A percentile compares a stretch with the other conserved stretches of the same genome.
These are phyloP conservation scores for Thereva nobilitata DNA, from an alignment of 2,888 invertebrate genomes.

Conservation along the genomic window DNA sequence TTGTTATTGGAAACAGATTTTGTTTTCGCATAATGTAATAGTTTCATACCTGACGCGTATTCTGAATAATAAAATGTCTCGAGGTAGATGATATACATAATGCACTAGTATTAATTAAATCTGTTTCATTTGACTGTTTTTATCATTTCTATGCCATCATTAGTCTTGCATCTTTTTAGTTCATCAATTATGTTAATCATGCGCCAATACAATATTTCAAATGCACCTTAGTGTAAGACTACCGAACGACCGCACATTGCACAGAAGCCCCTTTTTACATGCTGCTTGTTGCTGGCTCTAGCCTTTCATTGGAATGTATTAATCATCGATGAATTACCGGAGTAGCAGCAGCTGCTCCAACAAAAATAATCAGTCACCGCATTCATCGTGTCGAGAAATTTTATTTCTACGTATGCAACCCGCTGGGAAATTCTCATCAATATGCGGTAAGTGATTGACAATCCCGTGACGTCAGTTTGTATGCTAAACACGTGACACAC, in stretches of 20 bases:
- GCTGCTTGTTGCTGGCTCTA: background rate
- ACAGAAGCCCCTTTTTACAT: background rate
- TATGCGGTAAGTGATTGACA: slow-evolving; percentile 42
- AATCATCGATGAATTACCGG: slow-evolving; percentile 38
- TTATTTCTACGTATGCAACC: slow-evolving; percentile 6
- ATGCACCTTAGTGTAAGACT: background rate
- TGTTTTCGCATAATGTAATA: no score
- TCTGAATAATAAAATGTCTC: no score
- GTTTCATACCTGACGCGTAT: no score
- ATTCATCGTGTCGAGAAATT: slow-evolving; percentile 20
- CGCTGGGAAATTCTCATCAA: slow-evolving; percentile 34
- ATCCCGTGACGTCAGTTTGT: slow-evolving; percentile 44
- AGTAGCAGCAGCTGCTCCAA: slow-evolving; percentile 26
- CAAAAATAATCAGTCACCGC: slow-evolving; percentile 18
- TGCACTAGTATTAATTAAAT: no score
- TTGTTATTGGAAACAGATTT: no score
- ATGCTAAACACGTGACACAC: slow-evolving; percentile 44
- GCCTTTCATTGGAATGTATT: slow-evolving; percentile 37
- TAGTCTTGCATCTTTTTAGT: slow-evolving; percentile 21
- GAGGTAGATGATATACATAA: no score
- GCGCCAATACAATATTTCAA: slow-evolving; percentile 3
- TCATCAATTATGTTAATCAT: slow-evolving; percentile 26
- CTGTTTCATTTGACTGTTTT: no score
- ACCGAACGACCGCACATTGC: slow-evolving; percentile 18
- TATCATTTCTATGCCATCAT: background rate